Evolutionary conservation across 2,888 invertebrate species (phyloP).

Genomic region (Agrypnus murinus): DNA sequence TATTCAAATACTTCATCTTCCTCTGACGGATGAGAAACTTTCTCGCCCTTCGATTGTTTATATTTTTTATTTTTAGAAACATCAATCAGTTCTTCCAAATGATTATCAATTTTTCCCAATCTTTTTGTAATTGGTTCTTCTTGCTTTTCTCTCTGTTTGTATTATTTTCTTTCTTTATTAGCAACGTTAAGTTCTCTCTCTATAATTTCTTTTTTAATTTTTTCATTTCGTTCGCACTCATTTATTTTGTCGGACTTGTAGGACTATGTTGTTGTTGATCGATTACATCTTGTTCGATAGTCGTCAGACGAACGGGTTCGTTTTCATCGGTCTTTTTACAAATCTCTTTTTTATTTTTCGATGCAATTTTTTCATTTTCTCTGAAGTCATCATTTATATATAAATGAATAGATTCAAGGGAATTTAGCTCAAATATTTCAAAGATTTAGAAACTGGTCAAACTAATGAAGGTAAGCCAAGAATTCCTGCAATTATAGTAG

Average conservation of each 20-base stretch:
- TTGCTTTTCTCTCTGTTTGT: constrained; percentile 17
- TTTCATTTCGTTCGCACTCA: constrained; percentile 15
- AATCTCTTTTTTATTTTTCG: constrained; percentile 3
- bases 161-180: constrained; percentile 15
- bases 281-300: constrained; percentile 20
- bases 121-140: constrained; percentile 16
- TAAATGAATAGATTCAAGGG: constrained; percentile 1
- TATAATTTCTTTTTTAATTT: constrained; percentile 9
- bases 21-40: constrained; percentile 4
- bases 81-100: constrained; percentile 7
- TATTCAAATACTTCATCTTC: constrained; percentile 9
- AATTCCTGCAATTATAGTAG: constrained; percentile 14
- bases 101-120: constrained; percentile 17
- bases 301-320: constrained; percentile 10
- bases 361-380: constrained; percentile 9
- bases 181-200: constrained; percentile 14
- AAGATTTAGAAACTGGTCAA: constrained; percentile 16
- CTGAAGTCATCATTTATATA: constrained; percentile 10
- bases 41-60: constrained; percentile 5
- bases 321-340: constrained; percentile 9
- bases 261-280: too few relatives aligned
- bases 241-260: constrained; percentile 15
- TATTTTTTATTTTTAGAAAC: constrained; percentile 16
- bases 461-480: not conserved
- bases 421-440: constrained; percentile 6